These are phyloP conservation scores for Agonopterix alstromeriana DNA, from an alignment of 2,888 invertebrate species.

Conservation along the genomic window DNA sequence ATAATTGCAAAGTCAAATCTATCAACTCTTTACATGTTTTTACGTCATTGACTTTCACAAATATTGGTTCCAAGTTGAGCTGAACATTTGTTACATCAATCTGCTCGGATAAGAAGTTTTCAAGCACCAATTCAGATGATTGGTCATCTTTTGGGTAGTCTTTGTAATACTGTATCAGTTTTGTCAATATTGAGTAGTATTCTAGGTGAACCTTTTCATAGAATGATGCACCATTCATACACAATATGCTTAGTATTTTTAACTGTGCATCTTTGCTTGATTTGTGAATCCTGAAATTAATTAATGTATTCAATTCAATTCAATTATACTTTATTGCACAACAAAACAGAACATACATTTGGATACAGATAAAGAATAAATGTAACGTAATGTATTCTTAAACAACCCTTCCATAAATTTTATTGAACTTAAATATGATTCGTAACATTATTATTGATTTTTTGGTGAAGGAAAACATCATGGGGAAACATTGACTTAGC, in stretches of 20 bases:
- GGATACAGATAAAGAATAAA: too few species aligned
- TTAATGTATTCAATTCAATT: too few species aligned
- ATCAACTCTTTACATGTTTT: conserved; percentile 49
- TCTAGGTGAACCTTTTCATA: conserved; percentile 64
- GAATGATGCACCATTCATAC: conserved; percentile 66
- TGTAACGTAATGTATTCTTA: too few species aligned
- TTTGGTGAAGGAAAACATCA: too few species aligned
- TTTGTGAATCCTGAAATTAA: conserved; percentile 63
- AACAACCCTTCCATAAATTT: too few species aligned
- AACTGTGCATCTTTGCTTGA: conserved; percentile 74
- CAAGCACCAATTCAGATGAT: conserved; percentile 29
- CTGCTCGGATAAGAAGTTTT: conserved; percentile 63
- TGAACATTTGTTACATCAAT: conserved; percentile 48
- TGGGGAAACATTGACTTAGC: too few species aligned
- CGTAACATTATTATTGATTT: too few species aligned
- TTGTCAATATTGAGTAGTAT: conserved; percentile 57
- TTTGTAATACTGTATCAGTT: conserved; percentile 60
- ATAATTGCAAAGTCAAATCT: conserved; percentile 44
- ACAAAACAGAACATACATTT: too few species aligned
- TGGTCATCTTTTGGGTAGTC: conserved; percentile 20
- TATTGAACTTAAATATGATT: too few species aligned
- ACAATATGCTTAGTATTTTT: conserved; percentile 71
- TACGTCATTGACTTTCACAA: conserved; percentile 46
- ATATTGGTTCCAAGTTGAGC: conserved; percentile 57
- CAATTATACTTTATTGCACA: too few species aligned